A percentile compares a stretch with the other conserved stretches of the same genome.
phyloP scores from a whole-genome alignment of 2,113 vertebrate species.

The Erinaceus europaeus region DNA sequence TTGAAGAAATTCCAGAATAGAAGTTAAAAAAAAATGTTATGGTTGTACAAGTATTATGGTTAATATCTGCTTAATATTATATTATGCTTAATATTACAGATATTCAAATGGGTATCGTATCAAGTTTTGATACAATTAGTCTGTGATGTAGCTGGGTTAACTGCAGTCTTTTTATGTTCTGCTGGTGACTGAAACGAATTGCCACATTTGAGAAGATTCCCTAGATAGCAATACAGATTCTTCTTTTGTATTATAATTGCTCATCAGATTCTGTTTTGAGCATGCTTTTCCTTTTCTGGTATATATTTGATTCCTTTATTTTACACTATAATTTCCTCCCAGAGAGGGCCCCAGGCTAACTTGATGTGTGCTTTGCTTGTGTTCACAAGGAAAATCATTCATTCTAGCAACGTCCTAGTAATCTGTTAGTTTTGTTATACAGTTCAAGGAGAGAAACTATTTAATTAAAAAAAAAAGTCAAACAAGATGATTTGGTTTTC shows the following conservation, averaged over 20 bases:
- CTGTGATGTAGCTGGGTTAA: neutral
- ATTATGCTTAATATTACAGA: neutral
- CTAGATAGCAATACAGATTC: neutral
- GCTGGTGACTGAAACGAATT: neutral
- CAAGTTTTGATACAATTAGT: neutral
- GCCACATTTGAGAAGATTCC: neutral
- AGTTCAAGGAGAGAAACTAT: slow-evolving; percentile 62
- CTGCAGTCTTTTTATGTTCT: slow-evolving; percentile 38
- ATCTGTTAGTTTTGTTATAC: slow-evolving; percentile 55
- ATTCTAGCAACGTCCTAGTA: slow-evolving; percentile 48
- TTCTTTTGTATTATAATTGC: slow-evolving; percentile 12
- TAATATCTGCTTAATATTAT: neutral
- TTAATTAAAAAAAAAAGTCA: slow-evolving; percentile 77
- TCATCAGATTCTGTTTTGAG: neutral
- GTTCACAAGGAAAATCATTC: slow-evolving; percentile 32
- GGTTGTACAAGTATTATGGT: neutral
- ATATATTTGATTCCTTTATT: slow-evolving; percentile 14
- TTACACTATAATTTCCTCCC: neutral
- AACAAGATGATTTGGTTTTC: slow-evolving; percentile 71
- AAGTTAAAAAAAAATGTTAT: neutral
- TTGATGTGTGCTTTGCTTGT: neutral
- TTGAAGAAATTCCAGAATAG: neutral
- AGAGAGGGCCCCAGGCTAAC: slow-evolving; percentile 19
- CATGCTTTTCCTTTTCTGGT: neutral
- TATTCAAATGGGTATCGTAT: neutral